These are phyloP conservation scores for Percopsis transmontana DNA, from an alignment of 2,113 vertebrate genomes.

Conservation along the genomic window DNA sequence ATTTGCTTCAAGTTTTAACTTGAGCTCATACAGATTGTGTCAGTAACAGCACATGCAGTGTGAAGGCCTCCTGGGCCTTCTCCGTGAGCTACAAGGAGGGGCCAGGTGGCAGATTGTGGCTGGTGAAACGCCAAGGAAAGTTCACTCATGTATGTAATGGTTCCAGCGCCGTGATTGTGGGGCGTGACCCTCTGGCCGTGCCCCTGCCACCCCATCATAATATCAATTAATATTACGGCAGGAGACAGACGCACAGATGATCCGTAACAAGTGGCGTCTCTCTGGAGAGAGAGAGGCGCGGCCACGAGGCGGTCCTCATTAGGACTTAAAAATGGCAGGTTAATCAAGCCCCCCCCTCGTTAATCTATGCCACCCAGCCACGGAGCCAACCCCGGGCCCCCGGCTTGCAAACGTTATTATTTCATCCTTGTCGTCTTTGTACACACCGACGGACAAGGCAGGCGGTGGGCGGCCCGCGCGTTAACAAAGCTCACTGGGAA, in stretches of 20 bases:
- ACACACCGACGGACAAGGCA: constrained; percentile 61
- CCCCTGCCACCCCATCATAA: constrained; percentile 62
- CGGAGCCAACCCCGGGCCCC: constrained; percentile 42
- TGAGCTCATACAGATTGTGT: no score
- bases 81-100: constrained; percentile 20
- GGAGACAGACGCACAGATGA: constrained; percentile 72
- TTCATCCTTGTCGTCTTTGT: constrained; percentile 58
- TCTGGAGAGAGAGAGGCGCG: constrained; percentile 55
- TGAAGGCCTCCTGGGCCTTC: constrained; percentile 10
- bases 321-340: constrained; percentile 74
- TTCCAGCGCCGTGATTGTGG: constrained; percentile 63
- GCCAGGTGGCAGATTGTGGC: constrained; percentile 40
- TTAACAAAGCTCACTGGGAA: constrained; percentile 44
- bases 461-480: constrained; percentile 41
- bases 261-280: constrained; percentile 73
- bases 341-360: constrained; percentile 53
- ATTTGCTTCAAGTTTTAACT: no score
- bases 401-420: constrained; percentile 67
- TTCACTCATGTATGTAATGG: constrained; percentile 69
- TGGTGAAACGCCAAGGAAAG: constrained; percentile 44
- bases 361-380: constrained; percentile 62
- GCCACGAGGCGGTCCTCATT: constrained; percentile 68
- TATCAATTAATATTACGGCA: constrained; percentile 77
- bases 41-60: no score
- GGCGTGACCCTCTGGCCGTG: no score